Conservation (phyloP, 2,797 vertebrate species). For the Artibeus lituratus region DNA sequence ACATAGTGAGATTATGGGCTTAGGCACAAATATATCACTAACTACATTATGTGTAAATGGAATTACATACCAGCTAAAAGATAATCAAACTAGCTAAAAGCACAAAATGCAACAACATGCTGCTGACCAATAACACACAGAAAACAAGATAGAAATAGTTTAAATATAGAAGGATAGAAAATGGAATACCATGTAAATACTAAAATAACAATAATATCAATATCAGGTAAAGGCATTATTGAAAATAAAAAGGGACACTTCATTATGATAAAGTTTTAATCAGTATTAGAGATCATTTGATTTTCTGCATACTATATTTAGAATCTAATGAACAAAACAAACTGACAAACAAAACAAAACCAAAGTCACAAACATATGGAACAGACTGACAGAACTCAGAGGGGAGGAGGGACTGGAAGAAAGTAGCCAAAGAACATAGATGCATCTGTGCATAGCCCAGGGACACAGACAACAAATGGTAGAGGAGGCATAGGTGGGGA, state of each 20-base stretch:
- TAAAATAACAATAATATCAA: background rate
- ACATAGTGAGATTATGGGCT: background rate
- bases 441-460: background rate
- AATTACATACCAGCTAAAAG: background rate
- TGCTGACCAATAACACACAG: background rate
- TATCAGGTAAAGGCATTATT: background rate
- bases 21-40: background rate
- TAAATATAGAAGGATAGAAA: background rate
- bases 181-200: background rate
- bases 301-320: background rate
- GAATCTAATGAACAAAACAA: background rate
- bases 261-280: background rate
- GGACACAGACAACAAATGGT: background rate
- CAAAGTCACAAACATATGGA: background rate
- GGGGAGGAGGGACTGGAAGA: background rate
- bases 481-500: background rate
- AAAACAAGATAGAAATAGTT: background rate
- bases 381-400: background rate
- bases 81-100: slow-evolving; percentile 2
- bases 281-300: background rate
- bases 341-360: background rate
- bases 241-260: background rate
- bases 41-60: slow-evolving; percentile 34
- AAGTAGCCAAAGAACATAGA: background rate
- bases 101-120: background rate